Percentiles rank a stretch among this genome's conserved stretches.
Conservation (phyloP, 2,113 vertebrate species). For the Corapipo altera region DNA sequence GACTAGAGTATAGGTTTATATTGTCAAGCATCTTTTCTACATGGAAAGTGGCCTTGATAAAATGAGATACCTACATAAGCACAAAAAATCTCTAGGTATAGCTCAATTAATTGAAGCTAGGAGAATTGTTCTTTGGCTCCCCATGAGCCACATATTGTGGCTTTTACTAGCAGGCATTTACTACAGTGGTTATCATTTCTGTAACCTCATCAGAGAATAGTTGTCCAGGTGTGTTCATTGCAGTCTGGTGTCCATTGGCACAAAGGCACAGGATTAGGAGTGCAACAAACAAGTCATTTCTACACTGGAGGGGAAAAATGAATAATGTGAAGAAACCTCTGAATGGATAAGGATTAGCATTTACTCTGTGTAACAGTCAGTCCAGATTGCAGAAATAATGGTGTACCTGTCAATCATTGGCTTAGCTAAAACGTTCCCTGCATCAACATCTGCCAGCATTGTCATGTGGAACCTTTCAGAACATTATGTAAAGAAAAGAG, state of each 20-base stretch:
- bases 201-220: conserved; percentile 1
- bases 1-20: neutral
- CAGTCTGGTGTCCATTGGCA: conserved; percentile 12
- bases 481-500: conserved; percentile 50
- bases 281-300: conserved; percentile 53
- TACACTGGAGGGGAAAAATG: conserved; percentile 51
- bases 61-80: conserved; percentile 28
- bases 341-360: conserved; percentile 50
- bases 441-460: conserved; percentile 39
- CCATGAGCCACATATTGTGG: neutral
- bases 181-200: neutral
- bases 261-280: conserved; percentile 23
- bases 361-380: conserved; percentile 52
- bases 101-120: conserved; percentile 58
- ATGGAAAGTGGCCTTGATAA: conserved; percentile 45
- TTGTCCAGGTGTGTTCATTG: conserved; percentile 54
- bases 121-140: conserved; percentile 39
- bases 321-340: conserved; percentile 49
- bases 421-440: conserved; percentile 25
- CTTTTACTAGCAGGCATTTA: conserved; percentile 22
- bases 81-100: conserved; percentile 34
- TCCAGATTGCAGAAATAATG: conserved; percentile 59
- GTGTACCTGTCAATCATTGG: conserved; percentile 54
- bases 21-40: conserved; percentile 33
- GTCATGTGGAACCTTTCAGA: conserved; percentile 40